Evolutionary conservation across 2,888 invertebrate genomes (phyloP).

Genomic region (Harmothoe impar): DNA sequence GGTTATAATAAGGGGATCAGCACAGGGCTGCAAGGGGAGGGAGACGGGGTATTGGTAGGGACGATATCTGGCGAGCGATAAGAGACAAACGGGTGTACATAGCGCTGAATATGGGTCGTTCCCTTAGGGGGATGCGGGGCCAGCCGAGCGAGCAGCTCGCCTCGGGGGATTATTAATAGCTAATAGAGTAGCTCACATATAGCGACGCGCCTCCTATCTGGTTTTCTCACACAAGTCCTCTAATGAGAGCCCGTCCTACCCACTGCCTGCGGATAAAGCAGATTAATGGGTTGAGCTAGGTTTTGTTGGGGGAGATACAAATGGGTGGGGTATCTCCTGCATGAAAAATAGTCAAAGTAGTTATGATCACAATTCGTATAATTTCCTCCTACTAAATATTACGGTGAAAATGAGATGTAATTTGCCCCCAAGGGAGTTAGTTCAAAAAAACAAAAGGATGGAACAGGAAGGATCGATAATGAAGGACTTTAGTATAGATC

Average conservation of each 20-base stretch:
- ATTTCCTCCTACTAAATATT: too few relatives aligned
- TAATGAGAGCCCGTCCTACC: background rate
- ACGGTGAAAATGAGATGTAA: too few relatives aligned
- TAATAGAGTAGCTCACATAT: conserved; percentile 24
- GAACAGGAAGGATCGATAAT: too few relatives aligned
- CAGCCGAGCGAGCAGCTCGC: conserved; percentile 2
- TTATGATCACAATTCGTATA: background rate
- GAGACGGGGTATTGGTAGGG: too few relatives aligned
- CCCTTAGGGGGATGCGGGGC: background rate
- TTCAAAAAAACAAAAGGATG: too few relatives aligned
- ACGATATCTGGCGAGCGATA: too few relatives aligned
- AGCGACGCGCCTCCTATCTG: background rate
- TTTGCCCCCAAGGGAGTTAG: too few relatives aligned
- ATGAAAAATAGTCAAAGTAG: background rate
- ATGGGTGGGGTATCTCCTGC: background rate
- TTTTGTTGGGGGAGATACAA: background rate
- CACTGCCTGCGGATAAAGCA: conserved; percentile 15
- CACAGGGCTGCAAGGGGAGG: too few relatives aligned
- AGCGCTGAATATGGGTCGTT: background rate
- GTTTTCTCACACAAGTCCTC: background rate
- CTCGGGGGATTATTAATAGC: conserved; percentile 3
- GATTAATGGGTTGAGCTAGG: background rate
- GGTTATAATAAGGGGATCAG: too few relatives aligned
- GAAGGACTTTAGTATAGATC: too few relatives aligned
- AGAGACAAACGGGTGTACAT: background rate